Evolutionary conservation across 2,888 invertebrate genomes (phyloP), one percentile per base, ranked within the genome.

Genomic region (Netelia virgata): DNA sequence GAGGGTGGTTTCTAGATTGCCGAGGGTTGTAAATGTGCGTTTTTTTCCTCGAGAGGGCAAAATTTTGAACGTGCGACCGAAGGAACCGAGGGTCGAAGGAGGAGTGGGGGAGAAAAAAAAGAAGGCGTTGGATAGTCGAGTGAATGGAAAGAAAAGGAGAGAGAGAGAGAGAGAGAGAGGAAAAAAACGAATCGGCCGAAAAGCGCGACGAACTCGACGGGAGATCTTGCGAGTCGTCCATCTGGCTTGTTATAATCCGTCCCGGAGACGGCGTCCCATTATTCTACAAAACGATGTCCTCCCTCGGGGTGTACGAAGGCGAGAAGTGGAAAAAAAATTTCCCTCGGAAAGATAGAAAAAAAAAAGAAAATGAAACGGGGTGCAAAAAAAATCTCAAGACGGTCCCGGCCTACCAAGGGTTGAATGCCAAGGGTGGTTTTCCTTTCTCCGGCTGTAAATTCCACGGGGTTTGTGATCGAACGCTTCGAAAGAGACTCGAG

Each of bases 171-270:
- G 47, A 61, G 14, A 47, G 57, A 47, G 41, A 50, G 1, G 16
- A 64, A 55, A 20, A 75, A 64, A 64, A 75, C 41, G 0, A n/a
- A 11, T 3, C 55, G 36, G 16, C n/a, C 20, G 16, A 14, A 41
- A 59, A 74, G 47, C n/a, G 18, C 61, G 69, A 57, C 28, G 57
- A 64, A 82, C 55, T 63, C 61, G 53, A 28, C 64, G 18, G 16
- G 14, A 75, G 18, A 14, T 53, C 20, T 69, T 18, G 57, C 10
- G 63, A 43, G 28, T 57, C 55, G 75, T 70, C 69, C 36, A 75
- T 75, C 63, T 57, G 75, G 70, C 47, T 81, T 75, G 23, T 70
- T 75, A 43, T 75, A 75, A 70, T 70, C 53, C 69, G 55, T 55
- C 53, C 53, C n/a, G 16, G 53, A 53, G 69, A 74, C 41, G 59